Evolutionary conservation across 2,888 invertebrate genomes (phyloP), one percentile per base, ranked within the genome.

Genomic region (Rhagophthalmus giganteus): DNA sequence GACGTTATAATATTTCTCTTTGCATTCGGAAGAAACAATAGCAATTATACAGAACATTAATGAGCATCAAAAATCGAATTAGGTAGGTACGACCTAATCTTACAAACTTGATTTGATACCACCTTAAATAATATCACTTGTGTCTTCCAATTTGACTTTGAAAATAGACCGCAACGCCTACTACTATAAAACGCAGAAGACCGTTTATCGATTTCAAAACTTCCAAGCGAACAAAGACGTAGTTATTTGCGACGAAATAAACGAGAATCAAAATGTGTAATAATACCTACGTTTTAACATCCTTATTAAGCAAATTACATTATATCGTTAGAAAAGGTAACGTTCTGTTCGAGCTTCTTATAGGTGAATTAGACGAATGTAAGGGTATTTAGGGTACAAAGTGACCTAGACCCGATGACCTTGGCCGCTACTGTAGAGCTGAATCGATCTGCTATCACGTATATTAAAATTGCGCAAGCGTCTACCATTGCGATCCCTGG

Each of bases 331-430:
- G 24, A 27, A 27, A 27, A 27, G n/a, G 10, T 3, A n/a, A 27
- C 7, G 27, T 9, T 7, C n/a, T 27, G 8, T 27, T n/a, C 10
- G n/a, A 9, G 10, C 14, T 24, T 9, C 20, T n/a, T 7, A 16
- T 8, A 34, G 20, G 20, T 34, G 2, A 16, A 16, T 34, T 34
- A 27, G 27, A 9, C 20, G 24, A 34, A 34, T 13, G 32, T 31
- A 30, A 14, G 35, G 35, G 28, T 14, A 8, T 33, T 38, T 24
- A 46, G 41, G 41, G 42, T 58, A 55, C 54, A 48, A 41, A 51
- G 45, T 65, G 69, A 68, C 70, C 70, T 70, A 69, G 69, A 70
- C 69, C 68, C 62, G 66, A 63, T 68, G 67, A 66, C 70, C 70
- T 70, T 69, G 70, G 68, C 69, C 69, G 65, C 61, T 64, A 67